A percentile compares a stretch with the other conserved stretches of the same genome.
These are phyloP conservation scores for Melinopterus prodromus DNA, from an alignment of 2,888 invertebrate genomes.

Conservation along the genomic window DNA sequence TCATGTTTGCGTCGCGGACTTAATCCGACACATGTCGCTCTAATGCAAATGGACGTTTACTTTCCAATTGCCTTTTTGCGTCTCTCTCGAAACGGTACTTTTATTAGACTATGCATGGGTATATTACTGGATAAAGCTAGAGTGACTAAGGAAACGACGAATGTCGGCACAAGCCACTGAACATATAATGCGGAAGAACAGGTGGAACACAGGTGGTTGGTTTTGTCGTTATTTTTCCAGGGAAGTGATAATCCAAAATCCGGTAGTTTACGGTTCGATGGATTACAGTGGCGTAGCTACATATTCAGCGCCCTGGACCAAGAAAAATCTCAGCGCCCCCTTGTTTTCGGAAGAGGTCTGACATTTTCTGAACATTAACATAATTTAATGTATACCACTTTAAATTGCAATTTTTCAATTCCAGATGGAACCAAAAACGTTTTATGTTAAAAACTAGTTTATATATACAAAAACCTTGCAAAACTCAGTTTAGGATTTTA, in stretches of 20 bases:
- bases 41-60: background rate
- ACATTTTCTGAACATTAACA: too few species aligned
- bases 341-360: too few species aligned
- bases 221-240: background rate
- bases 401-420: too few species aligned
- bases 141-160: background rate
- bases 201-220: conserved; percentile 24
- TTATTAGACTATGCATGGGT: background rate
- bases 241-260: conserved; percentile 7
- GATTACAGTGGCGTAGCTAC: too few species aligned
- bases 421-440: too few species aligned
- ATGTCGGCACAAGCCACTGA: conserved; percentile 5
- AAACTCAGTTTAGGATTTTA: too few species aligned
- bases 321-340: too few species aligned
- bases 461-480: too few species aligned
- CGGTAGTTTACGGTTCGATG: background rate
- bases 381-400: too few species aligned
- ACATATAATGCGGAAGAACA: conserved; percentile 22
- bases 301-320: too few species aligned
- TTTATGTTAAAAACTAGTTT: too few species aligned
- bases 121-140: background rate
- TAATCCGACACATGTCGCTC: background rate
- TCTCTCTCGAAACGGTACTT: background rate
- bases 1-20: too few species aligned
- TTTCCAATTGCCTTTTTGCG: background rate